Base-by-base conservation (phyloP, 2,888 invertebrate genomes). In the Perdita meconis region DNA sequence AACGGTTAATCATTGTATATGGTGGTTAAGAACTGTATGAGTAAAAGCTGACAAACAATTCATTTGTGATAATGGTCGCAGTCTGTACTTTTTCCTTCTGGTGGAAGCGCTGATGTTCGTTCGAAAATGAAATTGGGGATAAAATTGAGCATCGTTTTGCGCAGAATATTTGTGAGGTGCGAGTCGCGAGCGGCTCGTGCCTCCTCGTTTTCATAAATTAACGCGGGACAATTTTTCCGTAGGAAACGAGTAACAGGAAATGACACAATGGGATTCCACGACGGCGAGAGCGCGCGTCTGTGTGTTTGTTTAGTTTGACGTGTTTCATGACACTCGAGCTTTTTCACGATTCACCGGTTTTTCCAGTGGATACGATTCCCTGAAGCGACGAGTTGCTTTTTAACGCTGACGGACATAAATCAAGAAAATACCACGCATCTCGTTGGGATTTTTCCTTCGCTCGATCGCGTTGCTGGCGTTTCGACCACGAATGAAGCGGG, bases 141-240 rank as follows among this genome's bases (percentile, higher is more conserved):
- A 56, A 56, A 73, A 50, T 2, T 38, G 24, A 50, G 55, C 36
- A 22, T 51, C 24, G 40, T 26, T 63, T 40, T n/a, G 16, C 16
- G n/a, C 6, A 19, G 24, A 24, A 51, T 51, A 60, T 68, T 38
- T 57, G 40, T 19, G 26, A 26, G n/a, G 56, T 38, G 40, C 30
- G 40, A 40, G 30, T 30, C 6, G 56, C 16, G 40, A 24, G 40
- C 22, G 56, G 57, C 67, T 38, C 71, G 30, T 38, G 64, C 24
- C 50, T 19, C 12, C 56, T 69, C 51, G 74, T 59, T 71, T 70
- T 59, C 70, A 71, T 42, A 64, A 74, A 74, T 72, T 60, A 72
- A 60, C 4, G 59, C 42, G 50, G 36, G 44, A 75, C 71, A 64
- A 59, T 71, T 60, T 55, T 75, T 55, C 40, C 70, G 24, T 38